A percentile compares a stretch with the other conserved stretches of the same genome.
Conservation (phyloP, 2,113 vertebrate genomes). For the Neogobius melanostomus region DNA sequence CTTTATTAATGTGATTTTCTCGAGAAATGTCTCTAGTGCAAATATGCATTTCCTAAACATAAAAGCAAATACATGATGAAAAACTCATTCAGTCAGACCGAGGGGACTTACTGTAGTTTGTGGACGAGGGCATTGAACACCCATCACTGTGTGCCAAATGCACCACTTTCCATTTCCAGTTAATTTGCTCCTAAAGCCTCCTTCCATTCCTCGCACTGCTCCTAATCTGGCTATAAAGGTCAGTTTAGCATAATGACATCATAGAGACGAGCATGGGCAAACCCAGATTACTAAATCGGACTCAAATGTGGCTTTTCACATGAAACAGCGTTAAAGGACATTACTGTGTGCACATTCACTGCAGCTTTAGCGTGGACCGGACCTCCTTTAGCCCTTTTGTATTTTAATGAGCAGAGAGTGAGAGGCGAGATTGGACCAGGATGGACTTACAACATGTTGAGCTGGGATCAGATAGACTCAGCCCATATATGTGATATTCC, state of each 20-base stretch:
- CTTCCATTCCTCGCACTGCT: slow-evolving; percentile 53
- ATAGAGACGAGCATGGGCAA: slow-evolving; percentile 70
- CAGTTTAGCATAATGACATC: slow-evolving; percentile 83
- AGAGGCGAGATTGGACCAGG: slow-evolving; percentile 68
- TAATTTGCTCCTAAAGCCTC: slow-evolving; percentile 68
- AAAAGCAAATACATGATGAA: slow-evolving; percentile 54
- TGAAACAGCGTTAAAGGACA: slow-evolving; percentile 76
- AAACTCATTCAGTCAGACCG: slow-evolving; percentile 52
- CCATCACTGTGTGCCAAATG: slow-evolving; percentile 70
- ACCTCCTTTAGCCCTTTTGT: slow-evolving; percentile 73
- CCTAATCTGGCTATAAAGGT: slow-evolving; percentile 80
- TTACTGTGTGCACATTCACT: slow-evolving; percentile 66
- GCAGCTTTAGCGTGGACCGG: slow-evolving; percentile 67
- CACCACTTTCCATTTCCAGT: slow-evolving; percentile 67
- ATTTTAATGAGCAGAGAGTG: slow-evolving; percentile 76
- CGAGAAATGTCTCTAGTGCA: not conserved
- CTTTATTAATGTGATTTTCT: not conserved
- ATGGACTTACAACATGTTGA: slow-evolving; percentile 64
- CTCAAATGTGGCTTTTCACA: slow-evolving; percentile 74
- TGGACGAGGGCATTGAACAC: slow-evolving; percentile 60
- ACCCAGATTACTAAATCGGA: slow-evolving; percentile 75
- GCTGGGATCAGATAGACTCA: slow-evolving; percentile 69
- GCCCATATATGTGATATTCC: slow-evolving; percentile 71
- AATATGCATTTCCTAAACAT: not conserved
- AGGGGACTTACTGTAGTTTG: slow-evolving; percentile 43